phyloP scores from a whole-genome alignment of 2,888 invertebrate genomes.

The Gisinianus flammeolus region DNA sequence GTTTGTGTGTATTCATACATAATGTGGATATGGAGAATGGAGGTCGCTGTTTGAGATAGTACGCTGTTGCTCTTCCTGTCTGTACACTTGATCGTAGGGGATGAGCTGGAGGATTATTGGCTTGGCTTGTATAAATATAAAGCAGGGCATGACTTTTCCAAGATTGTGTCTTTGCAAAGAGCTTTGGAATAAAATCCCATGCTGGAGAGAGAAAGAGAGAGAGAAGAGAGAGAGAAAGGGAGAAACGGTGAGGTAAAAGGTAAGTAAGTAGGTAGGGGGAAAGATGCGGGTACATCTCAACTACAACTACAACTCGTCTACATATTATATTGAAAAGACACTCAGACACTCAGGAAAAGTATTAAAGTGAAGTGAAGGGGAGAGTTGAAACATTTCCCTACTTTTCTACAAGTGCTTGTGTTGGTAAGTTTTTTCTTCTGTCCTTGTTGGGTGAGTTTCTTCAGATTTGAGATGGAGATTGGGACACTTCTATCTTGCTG shows the following conservation, averaged over 20 bases:
- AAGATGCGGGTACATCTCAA: no score
- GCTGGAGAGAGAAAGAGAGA: neutral
- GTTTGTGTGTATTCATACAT: neutral
- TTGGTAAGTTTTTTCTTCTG: neutral
- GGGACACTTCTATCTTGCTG: no score
- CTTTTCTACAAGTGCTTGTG: neutral
- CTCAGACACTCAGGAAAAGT: slow-evolving; percentile 11
- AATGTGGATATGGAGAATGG: neutral
- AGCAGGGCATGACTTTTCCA: slow-evolving; percentile 4
- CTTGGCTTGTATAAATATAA: slow-evolving; percentile 11
- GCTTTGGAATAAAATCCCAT: neutral
- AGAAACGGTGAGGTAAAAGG: neutral
- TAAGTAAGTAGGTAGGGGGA: neutral
- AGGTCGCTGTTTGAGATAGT: no score
- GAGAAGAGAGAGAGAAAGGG: neutral
- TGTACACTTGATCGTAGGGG: neutral
- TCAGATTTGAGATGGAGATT: no score
- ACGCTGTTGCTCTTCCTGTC: neutral
- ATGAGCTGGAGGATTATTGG: neutral
- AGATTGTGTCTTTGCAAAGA: slow-evolving; percentile 2
- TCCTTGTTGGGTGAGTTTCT: neutral
- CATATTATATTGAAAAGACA: slow-evolving; percentile 10
- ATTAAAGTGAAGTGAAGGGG: neutral
- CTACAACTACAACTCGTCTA: neutral
- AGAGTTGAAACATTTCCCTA: slow-evolving; percentile 10